Percentiles rank a stretch among this genome's conserved stretches.
phyloP scores from a whole-genome alignment of 2,888 invertebrate genomes.

The Andrena trimmerana region DNA sequence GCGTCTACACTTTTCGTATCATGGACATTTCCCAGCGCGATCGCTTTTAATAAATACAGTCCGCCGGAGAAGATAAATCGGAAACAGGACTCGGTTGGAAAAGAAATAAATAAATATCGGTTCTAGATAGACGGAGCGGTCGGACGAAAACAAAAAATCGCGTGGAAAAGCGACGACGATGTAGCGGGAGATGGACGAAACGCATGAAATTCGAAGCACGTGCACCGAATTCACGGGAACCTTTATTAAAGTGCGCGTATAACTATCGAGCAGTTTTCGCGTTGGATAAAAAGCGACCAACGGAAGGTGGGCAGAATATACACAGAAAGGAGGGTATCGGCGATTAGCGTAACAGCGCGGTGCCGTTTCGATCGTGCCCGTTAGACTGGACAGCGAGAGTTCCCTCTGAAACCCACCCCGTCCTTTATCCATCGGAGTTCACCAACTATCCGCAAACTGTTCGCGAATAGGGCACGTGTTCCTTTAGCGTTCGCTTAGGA shows the following conservation, averaged over 20 bases:
- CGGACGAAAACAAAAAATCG: slow-evolving; percentile 25
- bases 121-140: slow-evolving; percentile 25
- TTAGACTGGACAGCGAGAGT: slow-evolving; percentile 24
- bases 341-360: slow-evolving; percentile 49
- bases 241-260: slow-evolving; percentile 44
- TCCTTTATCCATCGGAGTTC: slow-evolving; percentile 33
- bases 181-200: slow-evolving; percentile 25
- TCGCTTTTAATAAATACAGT: slow-evolving; percentile 40
- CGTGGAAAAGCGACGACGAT: slow-evolving; percentile 24
- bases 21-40: slow-evolving; percentile 34
- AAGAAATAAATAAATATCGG: slow-evolving; percentile 44
- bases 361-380: slow-evolving; percentile 28
- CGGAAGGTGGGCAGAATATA: slow-evolving; percentile 7
- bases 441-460: slow-evolving; percentile 60
- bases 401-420: slow-evolving; percentile 9
- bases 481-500: slow-evolving; percentile 42
- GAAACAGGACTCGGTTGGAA: slow-evolving; percentile 23
- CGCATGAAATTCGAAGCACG: slow-evolving; percentile 40
- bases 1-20: not conserved
- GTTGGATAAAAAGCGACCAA: not conserved
- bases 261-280: slow-evolving; percentile 14
- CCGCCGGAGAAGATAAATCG: slow-evolving; percentile 36
- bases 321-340: slow-evolving; percentile 38
- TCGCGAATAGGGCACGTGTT: slow-evolving; percentile 53
- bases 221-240: slow-evolving; percentile 43